These are phyloP conservation scores for Manacus vitellinus DNA, from an alignment of 2,113 vertebrate species.

Conservation along the genomic window DNA sequence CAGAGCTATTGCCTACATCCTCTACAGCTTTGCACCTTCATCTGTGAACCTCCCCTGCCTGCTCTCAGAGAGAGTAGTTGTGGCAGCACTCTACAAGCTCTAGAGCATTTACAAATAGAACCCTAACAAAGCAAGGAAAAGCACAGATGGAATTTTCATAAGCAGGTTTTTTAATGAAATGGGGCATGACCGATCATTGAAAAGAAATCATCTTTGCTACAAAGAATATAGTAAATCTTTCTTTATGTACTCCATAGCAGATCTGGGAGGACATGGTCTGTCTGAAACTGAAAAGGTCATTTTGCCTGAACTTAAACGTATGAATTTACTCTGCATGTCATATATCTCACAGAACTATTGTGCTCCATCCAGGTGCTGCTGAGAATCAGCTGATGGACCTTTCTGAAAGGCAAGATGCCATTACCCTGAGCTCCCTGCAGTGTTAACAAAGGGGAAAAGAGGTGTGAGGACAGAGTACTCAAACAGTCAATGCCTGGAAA, in stretches of 20 bases:
- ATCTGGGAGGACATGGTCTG: not conserved
- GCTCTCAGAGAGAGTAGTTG: rapidly evolving
- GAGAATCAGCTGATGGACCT: not conserved
- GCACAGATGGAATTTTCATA: not conserved
- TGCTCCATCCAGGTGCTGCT: not conserved
- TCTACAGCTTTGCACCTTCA: not conserved
- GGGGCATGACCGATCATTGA: not conserved
- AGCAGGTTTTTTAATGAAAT: not conserved
- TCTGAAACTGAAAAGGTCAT: not conserved
- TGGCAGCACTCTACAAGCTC: not conserved
- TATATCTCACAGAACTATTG: not conserved
- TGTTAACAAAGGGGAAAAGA: not conserved
- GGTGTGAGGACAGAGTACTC: not conserved
- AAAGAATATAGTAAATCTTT: not conserved
- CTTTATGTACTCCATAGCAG: not conserved
- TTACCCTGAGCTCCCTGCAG: not conserved
- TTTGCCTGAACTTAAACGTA: not conserved
- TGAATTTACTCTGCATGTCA: not conserved
- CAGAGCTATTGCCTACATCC: not conserved
- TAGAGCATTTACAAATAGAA: not conserved
- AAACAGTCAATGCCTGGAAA: not conserved
- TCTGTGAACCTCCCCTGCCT: not conserved
- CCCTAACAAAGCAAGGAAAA: not conserved
- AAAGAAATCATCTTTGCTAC: not conserved
- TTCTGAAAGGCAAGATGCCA: not conserved